Evolutionary conservation across 37 sponge, comb jelly and placozoan species (phyloP), one percentile per base, ranked within the genome.

Genomic region (Hormiphora californensis): DNA sequence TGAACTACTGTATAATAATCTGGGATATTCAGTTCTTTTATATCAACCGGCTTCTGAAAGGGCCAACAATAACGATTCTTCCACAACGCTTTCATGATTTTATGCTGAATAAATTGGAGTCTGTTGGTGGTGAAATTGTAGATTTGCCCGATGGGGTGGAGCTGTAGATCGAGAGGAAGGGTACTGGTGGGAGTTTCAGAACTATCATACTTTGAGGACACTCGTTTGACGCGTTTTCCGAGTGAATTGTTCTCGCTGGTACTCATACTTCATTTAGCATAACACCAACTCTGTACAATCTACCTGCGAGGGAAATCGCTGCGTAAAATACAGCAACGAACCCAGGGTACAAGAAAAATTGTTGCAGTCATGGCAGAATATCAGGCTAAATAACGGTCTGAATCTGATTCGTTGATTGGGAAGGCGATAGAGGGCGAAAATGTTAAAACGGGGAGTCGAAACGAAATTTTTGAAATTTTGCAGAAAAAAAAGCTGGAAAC

Each of bases 11-110:
- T 69, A 86, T 89, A 94, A 85, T 98, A 98, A 67, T 98, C 99
- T 32, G 98, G 98, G 22, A 97, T 73, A 32, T 87, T 87, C 1
- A 97, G 90, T 32, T 94, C 87, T 25, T 87, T 90, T n/a, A 91
- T 91, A 85, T 97, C 98, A 15, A 97, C 98, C 32, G 98, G 95
- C 63, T 97, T 91, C 2, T 90, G 93, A 87, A 97, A 97, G 0
- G 98, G 98, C 98, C 98, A 97, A 34, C 93, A 92, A 63, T 88
- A 94, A 33, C 91, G 90, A 86, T 97, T 94, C 63, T 94, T 89
- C 94, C 93, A 94, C 39, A 94, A 54, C 25, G 88, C 90, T 40
- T 93, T 81, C 32, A 91, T 41, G 0, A 94, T 89, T 62, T 53
- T 92, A 34, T 94, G 94, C 87, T 87, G 88, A 39, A 96, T 40